Evolutionary conservation across 2,113 vertebrate genomes (phyloP), one percentile per base, ranked within the genome.

Genomic region (Neofelis nebulosa): DNA sequence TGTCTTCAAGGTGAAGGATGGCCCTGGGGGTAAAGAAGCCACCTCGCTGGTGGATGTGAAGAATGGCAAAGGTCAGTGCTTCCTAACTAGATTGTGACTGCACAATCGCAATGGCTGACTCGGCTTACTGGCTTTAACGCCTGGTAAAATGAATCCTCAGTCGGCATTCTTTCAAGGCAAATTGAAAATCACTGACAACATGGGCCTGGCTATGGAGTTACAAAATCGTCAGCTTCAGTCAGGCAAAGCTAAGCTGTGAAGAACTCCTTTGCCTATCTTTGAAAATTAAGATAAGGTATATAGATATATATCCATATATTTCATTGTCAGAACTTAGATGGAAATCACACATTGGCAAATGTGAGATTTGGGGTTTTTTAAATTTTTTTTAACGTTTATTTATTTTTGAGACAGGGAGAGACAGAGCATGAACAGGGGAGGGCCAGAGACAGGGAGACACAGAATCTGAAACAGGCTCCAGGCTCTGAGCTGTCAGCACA

Each of bases 131-230:
- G 98, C 99, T 55, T 65, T 99, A 98, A 99, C 99, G 99, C 99
- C 99, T 1, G 99, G 99, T 83, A 99, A 99, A 98, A 98, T 99
- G 98, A 99, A 99, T 95, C 99, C 99, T 94, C 99, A 99, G 98
- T 99, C 98, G 99, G 99, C 99, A 6, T 99, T 99, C 98, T 99
- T 99, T 97, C 99, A 99, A 98, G 99, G 99, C 31, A 99, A 99
- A 98, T 97, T 99, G 98, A 99, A 99, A 99, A 97, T 99, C 91
- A 94, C 99, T 94, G 99, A 99, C 73, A 99, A 99, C 98, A 99
- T 99, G 99, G 99, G 99, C 74, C 98, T 99, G 99, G 99, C 99
- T 79, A 99, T 99, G 99, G 99, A 99, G 98, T 99, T 99, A 95
- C 99, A 99, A 98, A 99, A 87, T 93, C 99, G 99, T 80, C 99